phyloP scores from a whole-genome alignment of 2,888 invertebrate genomes.

The Ormyrus pomaceus region DNA sequence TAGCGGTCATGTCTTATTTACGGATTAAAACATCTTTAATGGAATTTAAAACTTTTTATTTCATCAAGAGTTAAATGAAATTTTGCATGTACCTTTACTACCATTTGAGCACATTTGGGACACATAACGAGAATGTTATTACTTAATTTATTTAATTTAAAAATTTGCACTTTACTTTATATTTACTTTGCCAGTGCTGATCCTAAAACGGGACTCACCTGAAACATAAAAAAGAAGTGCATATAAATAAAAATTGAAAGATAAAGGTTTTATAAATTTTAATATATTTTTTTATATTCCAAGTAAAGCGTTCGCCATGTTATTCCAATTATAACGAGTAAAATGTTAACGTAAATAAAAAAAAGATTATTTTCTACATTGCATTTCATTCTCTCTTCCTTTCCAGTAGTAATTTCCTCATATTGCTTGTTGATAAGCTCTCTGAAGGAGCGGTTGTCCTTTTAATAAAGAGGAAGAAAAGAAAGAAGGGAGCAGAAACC shows the following conservation, averaged over 20 bases:
- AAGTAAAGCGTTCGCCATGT: neutral
- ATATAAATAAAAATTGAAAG: neutral
- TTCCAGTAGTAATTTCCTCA: slow-evolving; percentile 34
- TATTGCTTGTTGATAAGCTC: slow-evolving; percentile 36
- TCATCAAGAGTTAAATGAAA: slow-evolving; percentile 21
- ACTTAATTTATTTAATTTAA: slow-evolving; percentile 18
- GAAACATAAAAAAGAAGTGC: slow-evolving; percentile 29
- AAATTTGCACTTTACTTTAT: slow-evolving; percentile 6
- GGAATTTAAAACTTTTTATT: slow-evolving; percentile 47
- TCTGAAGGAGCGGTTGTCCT: slow-evolving; percentile 16
- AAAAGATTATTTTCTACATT: neutral
- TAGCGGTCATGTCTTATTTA: slow-evolving; percentile 24
- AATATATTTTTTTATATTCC: neutral
- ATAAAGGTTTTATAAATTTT: neutral
- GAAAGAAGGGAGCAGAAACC: neutral
- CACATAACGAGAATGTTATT: slow-evolving; percentile 13
- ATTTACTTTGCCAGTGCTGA: neutral
- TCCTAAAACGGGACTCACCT: slow-evolving; percentile 28
- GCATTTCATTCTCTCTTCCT: neutral
- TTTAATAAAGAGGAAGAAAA: slow-evolving; percentile 45
- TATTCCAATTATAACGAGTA: neutral
- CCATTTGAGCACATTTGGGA: slow-evolving; percentile 21
- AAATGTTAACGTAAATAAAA: slow-evolving; percentile 6
- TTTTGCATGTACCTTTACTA: slow-evolving; percentile 32
- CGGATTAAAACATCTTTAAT: slow-evolving; percentile 25